Evolutionary conservation across 2,888 invertebrate species (phyloP).

Genomic region (Stenichneumon culpator): DNA sequence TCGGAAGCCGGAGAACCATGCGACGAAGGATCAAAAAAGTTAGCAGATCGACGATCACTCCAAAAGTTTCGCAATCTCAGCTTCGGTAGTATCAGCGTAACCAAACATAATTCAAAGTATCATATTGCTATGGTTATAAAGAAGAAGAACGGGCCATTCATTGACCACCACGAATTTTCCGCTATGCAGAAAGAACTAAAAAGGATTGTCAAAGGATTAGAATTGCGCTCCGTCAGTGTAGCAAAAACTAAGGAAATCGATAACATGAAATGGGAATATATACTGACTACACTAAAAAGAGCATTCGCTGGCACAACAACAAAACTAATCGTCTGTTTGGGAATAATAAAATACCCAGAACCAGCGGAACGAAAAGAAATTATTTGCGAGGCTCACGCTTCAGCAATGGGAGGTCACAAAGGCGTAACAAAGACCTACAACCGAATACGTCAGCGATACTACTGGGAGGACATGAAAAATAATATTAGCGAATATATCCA

Average conservation of each 20-base stretch:
- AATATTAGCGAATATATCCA: not conserved
- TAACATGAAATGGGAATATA: not conserved
- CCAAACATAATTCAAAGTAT: no score
- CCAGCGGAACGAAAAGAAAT: not conserved
- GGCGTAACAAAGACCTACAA: slow-evolving; percentile 5
- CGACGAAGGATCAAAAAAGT: no score
- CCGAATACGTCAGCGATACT: not conserved
- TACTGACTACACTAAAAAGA: not conserved
- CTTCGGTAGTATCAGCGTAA: no score
- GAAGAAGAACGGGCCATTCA: no score
- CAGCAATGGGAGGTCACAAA: slow-evolving; percentile 15
- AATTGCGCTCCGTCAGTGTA: not conserved
- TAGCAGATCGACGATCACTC: no score
- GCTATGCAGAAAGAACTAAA: no score
- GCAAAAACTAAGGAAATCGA: not conserved
- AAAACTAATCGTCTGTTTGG: not conserved
- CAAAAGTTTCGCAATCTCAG: no score
- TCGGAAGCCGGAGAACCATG: no score
- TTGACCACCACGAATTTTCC: no score
- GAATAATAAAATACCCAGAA: not conserved
- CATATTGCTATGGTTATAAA: no score
- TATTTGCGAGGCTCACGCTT: not conserved
- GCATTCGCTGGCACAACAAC: not conserved
- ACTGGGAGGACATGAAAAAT: slow-evolving; percentile 22
- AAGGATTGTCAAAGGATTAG: not conserved